A percentile compares a stretch with the other conserved stretches of the same genome.
phyloP scores from a whole-genome alignment of 2,113 vertebrate species.

The Anas platyrhynchos region DNA sequence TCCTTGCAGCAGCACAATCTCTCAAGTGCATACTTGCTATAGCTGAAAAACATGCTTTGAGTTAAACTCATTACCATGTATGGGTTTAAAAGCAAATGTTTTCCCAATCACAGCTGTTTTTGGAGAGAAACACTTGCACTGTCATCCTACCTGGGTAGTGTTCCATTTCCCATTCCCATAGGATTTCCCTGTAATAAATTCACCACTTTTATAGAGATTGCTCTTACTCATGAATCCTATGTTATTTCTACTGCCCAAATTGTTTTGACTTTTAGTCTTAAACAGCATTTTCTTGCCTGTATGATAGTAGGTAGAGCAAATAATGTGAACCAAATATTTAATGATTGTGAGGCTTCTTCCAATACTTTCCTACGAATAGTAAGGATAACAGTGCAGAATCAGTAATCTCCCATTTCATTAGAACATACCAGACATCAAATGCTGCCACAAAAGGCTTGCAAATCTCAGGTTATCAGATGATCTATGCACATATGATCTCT shows the following conservation, averaged over 20 bases:
- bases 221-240: background rate
- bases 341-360: background rate
- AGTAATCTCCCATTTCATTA: background rate
- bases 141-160: background rate
- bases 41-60: background rate
- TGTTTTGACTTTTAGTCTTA: background rate
- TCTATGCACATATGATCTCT: background rate
- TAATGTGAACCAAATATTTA: background rate
- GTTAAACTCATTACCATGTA: background rate
- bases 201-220: background rate
- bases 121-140: background rate
- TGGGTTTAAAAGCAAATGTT: background rate
- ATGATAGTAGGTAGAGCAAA: background rate
- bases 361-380: background rate
- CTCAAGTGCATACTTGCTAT: rapidly evolving
- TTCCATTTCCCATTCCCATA: background rate
- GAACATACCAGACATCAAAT: background rate
- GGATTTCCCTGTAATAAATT: background rate
- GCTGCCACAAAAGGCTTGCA: background rate
- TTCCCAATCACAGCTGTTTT: background rate
- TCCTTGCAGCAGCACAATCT: background rate
- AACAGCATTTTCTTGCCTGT: background rate
- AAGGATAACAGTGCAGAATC: background rate
- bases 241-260: background rate
- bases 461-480: background rate